Evolutionary conservation across 2,113 vertebrate species (phyloP), one percentile per base, ranked within the genome.

Genomic region (Mesembrinibis cayennensis): DNA sequence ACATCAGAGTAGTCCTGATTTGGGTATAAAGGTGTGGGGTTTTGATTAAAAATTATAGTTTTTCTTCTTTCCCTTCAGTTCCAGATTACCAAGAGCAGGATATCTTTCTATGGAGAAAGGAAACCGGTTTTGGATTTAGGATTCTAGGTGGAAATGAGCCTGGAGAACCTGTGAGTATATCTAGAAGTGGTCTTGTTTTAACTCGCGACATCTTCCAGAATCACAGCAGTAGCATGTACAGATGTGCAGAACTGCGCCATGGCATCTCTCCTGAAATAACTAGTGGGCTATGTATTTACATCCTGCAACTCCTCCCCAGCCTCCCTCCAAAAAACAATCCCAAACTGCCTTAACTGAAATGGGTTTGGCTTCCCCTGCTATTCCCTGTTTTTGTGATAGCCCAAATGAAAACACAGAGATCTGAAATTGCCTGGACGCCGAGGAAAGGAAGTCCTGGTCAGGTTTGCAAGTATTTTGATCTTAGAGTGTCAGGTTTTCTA

Each of bases 71-170:
- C n/a, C 66, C 97, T 98, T 85, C 96, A 99, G 99, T 99, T 98
- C 99, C 99, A 97, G 99, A 99, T 98, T 99, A 99, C 97, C 99
- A 99, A 97, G 99, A 99, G 96, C 99, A 99, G 97, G 99, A 99
- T 98, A 99, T 99, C 96, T 99, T 99, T 98, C 99, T 99, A 95
- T 99, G 99, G 99, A 99, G 99, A 96, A 99, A 99, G 97, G 99
- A 99, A 98, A 99, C 99, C 0, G 99, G 99, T 44, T 99, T 99
- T 90, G 99, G 99, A 95, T 99, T 99, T 98, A 99, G 99, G 98
- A 99, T 99, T 98, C 99, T 99, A 47, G 99, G 99, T 97, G 99
- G 99, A 96, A 99, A 99, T 97, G 99, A 99, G 97, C 98, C 99
- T n/a, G 99, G 99, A 94, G 99, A 99, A 94, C 99, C 99, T 44